Evolutionary conservation across 2,888 invertebrate species (phyloP).

Genomic region (Carabus problematicus): DNA sequence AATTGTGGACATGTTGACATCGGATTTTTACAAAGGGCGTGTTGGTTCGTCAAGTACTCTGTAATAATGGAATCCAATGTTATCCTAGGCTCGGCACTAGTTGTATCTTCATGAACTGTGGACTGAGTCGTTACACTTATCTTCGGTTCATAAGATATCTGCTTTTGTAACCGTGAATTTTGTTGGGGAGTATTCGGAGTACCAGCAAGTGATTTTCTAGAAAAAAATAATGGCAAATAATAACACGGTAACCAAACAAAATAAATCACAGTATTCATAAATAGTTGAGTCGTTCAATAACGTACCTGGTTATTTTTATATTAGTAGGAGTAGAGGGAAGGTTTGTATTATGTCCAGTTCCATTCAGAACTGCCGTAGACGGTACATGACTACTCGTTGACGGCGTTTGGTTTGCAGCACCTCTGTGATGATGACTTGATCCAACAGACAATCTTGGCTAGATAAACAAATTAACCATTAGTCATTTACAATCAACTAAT

Average conservation of each 20-base stretch:
- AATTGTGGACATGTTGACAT: conserved; percentile 98
- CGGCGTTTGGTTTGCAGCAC: conserved; percentile 20
- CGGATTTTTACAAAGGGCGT: conserved; percentile 97
- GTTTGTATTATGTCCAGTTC: conserved; percentile 14
- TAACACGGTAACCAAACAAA: neutral
- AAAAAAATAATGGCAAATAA: conserved; percentile 32
- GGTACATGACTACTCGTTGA: conserved; percentile 22
- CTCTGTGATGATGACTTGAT: conserved; percentile 44
- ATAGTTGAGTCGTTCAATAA: neutral
- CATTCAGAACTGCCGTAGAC: conserved; percentile 19
- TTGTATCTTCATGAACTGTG: conserved; percentile 48
- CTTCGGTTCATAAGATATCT: conserved; percentile 57
- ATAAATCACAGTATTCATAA: conserved; percentile 1
- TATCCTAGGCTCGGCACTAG: conserved; percentile 60
- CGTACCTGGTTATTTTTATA: conserved; percentile 45
- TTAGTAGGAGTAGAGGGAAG: conserved; percentile 29
- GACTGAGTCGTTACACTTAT: conserved; percentile 51
- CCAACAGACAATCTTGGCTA: conserved; percentile 43
- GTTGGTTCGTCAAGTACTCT: conserved; percentile 96
- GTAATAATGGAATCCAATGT: conserved; percentile 93
- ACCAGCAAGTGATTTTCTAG: conserved; percentile 44
- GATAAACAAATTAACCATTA: conserved; percentile 18
- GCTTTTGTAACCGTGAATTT: conserved; percentile 61
- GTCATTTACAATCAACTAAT: neutral
- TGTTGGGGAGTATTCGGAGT: conserved; percentile 45